Percentiles rank a stretch among this genome's conserved stretches.
phyloP scores from a whole-genome alignment of 1,140 invertebrate species.

The Linepithema humile region DNA sequence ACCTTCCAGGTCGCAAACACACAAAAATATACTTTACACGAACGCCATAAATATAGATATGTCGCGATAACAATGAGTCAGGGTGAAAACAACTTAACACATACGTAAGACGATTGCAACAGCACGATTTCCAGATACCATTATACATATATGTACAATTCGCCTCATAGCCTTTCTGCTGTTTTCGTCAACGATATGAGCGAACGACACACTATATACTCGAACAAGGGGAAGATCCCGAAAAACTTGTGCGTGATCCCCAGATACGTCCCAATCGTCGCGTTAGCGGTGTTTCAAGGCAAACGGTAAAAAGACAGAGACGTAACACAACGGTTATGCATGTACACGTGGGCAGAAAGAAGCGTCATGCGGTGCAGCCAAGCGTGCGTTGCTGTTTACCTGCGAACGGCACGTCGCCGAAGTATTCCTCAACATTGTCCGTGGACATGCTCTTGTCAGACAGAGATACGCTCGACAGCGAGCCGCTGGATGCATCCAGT shows the following conservation, averaged over 20 bases:
- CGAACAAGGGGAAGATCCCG: background rate
- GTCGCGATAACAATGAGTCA: background rate
- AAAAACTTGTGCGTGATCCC: slow-evolving; percentile 1
- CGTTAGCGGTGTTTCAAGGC: slow-evolving; percentile 55
- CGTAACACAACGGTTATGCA: slow-evolving; percentile 83
- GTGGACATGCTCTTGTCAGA: slow-evolving; percentile 92
- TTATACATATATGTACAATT: slow-evolving; percentile 33
- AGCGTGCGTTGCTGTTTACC: slow-evolving; percentile 88
- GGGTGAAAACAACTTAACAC: background rate
- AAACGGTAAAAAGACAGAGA: slow-evolving; percentile 79
- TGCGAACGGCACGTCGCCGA: slow-evolving; percentile 94
- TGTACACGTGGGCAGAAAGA: slow-evolving; percentile 82
- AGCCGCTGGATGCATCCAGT: slow-evolving; percentile 86
- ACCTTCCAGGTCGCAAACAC: slow-evolving; percentile 2
- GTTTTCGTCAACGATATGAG: background rate
- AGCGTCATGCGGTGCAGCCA: slow-evolving; percentile 85
- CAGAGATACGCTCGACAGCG: slow-evolving; percentile 88
- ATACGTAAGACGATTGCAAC: background rate
- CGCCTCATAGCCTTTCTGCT: background rate
- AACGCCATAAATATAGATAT: background rate
- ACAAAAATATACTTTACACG: background rate
- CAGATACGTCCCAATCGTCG: slow-evolving; percentile 7
- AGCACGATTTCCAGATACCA: background rate
- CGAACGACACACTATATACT: background rate
- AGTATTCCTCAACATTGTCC: slow-evolving; percentile 93